These are phyloP conservation scores for Megalurothrips usitatus DNA, from an alignment of 2,888 invertebrate species.

Conservation along the genomic window DNA sequence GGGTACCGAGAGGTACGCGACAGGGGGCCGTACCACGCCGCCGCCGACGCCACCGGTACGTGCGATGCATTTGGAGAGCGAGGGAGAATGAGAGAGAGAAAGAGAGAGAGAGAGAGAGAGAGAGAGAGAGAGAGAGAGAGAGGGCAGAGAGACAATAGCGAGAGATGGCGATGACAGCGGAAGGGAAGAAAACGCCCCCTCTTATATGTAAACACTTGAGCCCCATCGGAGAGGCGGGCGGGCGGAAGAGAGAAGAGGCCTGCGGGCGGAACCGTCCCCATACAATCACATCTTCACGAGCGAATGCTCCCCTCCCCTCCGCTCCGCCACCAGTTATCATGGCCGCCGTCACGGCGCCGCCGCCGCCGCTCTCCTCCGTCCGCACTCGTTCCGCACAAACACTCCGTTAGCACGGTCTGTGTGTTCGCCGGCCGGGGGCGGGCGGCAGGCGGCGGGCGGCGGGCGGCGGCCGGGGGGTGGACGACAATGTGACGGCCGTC, in stretches of 20 bases:
- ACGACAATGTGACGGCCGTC: no score
- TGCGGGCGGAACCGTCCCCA: not conserved
- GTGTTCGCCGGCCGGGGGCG: not conserved
- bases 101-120: not conserved
- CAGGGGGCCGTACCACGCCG: no score
- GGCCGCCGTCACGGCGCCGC: not conserved
- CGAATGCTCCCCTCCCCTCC: not conserved
- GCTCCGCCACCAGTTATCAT: not conserved
- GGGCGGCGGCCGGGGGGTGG: no score
- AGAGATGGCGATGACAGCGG: not conserved
- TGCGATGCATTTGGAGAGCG: no score
- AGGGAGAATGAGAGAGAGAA: no score
- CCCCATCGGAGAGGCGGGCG: not conserved
- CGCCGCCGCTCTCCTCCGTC: not conserved
- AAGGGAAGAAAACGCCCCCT: slow-evolving; percentile 7
- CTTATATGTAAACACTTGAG: slow-evolving; percentile 10
- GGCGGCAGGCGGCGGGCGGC: not conserved
- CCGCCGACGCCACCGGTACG: no score
- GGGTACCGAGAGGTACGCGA: no score
- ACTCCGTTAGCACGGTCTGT: not conserved
- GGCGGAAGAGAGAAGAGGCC: not conserved
- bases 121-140: not conserved
- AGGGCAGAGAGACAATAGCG: not conserved
- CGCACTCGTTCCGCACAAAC: not conserved
- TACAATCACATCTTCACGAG: slow-evolving; percentile 2